A percentile compares a stretch with the other conserved stretches of the same genome.
Evolutionary conservation across 1,140 invertebrate genomes (phyloP).

Genomic region (Pseudomyrmex concolor): DNA sequence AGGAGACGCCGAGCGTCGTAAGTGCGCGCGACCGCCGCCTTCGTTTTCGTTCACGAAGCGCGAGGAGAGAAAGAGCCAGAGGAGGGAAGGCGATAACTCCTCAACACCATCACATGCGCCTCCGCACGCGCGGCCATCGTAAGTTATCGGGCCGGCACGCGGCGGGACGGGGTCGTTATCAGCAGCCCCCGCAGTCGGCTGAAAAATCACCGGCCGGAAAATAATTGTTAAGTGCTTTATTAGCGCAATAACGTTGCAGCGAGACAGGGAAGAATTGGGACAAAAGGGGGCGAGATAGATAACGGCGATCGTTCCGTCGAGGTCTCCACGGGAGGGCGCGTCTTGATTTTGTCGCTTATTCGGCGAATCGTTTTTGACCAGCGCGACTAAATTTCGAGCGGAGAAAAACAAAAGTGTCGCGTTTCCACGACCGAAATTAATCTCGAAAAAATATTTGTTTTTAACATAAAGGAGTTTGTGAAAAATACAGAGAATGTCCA

Average conservation of each 20-base stretch:
- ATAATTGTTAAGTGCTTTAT: constrained; percentile 76
- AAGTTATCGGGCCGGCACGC: constrained; percentile 60
- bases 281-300: constrained; percentile 59
- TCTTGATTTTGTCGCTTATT: constrained; percentile 17
- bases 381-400: neutral
- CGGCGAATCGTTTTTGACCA: neutral
- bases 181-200: constrained; percentile 55
- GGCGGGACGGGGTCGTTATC: constrained; percentile 66
- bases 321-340: neutral
- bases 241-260: constrained; percentile 68
- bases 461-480: neutral
- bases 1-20: constrained; percentile 45
- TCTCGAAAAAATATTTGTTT: neutral
- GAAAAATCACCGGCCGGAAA: constrained; percentile 75
- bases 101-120: constrained; percentile 7
- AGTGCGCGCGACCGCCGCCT: neutral
- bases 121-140: constrained; percentile 9
- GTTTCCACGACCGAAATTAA: neutral
- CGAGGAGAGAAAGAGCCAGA: neutral
- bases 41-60: constrained; percentile 54
- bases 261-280: constrained; percentile 49
- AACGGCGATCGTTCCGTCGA: constrained; percentile 59
- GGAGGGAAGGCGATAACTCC: constrained; percentile 59
- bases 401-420: neutral
- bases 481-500: neutral